Evolutionary conservation across 2,797 vertebrate genomes (phyloP).

Genomic region (Gymnodraco acuticeps): DNA sequence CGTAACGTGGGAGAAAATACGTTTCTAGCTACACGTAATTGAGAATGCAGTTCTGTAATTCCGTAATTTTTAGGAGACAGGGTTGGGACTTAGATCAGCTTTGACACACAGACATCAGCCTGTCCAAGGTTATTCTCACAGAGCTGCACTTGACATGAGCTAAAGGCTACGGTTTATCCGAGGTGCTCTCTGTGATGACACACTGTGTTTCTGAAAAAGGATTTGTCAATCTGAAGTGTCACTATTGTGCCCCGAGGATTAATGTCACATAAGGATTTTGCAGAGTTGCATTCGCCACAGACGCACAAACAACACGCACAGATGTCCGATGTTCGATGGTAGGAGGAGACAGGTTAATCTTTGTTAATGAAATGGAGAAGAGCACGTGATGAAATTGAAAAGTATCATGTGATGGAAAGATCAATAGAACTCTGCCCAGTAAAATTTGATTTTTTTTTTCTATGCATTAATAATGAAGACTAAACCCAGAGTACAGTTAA

Average conservation of each 20-base stretch:
- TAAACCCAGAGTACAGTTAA: conserved; percentile 25
- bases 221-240: conserved; percentile 62
- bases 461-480: conserved; percentile 24
- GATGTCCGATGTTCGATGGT: not conserved
- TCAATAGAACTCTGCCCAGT: conserved; percentile 30
- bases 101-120: conserved; percentile 63
- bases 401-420: conserved; percentile 28
- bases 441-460: conserved; percentile 10
- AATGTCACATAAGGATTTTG: conserved; percentile 39
- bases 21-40: no score
- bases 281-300: conserved; percentile 25
- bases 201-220: conserved; percentile 34
- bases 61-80: no score
- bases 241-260: conserved; percentile 54
- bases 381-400: conserved; percentile 19
- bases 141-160: conserved; percentile 38
- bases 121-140: conserved; percentile 59
- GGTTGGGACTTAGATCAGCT: conserved; percentile 47
- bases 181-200: conserved; percentile 33
- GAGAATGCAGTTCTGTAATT: no score
- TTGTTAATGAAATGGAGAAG: conserved; percentile 24
- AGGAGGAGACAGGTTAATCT: not conserved
- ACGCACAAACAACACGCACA: not conserved
- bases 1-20: no score
- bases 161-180: conserved; percentile 48